Evolutionary conservation across 1,140 invertebrate genomes (phyloP), one percentile per base, ranked within the genome.

Genomic region (Elysia chlorotica): DNA sequence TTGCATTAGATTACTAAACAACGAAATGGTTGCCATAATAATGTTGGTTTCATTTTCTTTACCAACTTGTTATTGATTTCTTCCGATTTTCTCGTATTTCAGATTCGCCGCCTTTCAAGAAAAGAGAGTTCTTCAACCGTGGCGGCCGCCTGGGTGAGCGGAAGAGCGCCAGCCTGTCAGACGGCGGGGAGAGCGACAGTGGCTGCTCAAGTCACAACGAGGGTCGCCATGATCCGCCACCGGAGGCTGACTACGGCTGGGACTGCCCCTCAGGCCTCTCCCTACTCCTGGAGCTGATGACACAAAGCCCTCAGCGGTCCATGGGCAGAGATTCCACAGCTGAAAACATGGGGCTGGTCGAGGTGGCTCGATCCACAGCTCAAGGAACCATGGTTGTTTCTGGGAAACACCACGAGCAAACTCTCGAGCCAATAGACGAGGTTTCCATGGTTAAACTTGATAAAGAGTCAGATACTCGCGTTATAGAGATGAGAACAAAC

Each of bases 171-270:
- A 53, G 23, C 19, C 33, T 59, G 2, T 74, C 72, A 5, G 81
- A 82, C 37, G 79, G 65, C 0, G n/a, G n/a, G n/a, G 79, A 80
- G 56, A 82, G 81, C 41, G 79, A 80, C 71, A 80, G 79, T 61
- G 76, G 79, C 2, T 80, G 74, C 30, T 80, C 81, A 5, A 65
- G 69, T 25, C 73, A 74, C 17, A 74, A 74, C 17, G 81, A 82
- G n/a, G 75, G 73, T 14, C 65, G 81, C 19, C 66, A 57, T 28
- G 76, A 78, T 23, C 48, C 78, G 21, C 71, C 79, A 23, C 74
- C 81, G 19, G 79, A 82, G 63, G 65, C 76, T 10, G 76, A 80
- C 38, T 80, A 80, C 71, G 70, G 70, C 41, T 76, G 74, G 71
- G 74, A 79, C 17, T 82, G 75, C 65, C 67, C 73, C 2, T 74